A percentile compares a stretch with the other conserved stretches of the same genome.
These are phyloP conservation scores for Carapus acus DNA, from an alignment of 2,797 vertebrate species.

Conservation along the genomic window DNA sequence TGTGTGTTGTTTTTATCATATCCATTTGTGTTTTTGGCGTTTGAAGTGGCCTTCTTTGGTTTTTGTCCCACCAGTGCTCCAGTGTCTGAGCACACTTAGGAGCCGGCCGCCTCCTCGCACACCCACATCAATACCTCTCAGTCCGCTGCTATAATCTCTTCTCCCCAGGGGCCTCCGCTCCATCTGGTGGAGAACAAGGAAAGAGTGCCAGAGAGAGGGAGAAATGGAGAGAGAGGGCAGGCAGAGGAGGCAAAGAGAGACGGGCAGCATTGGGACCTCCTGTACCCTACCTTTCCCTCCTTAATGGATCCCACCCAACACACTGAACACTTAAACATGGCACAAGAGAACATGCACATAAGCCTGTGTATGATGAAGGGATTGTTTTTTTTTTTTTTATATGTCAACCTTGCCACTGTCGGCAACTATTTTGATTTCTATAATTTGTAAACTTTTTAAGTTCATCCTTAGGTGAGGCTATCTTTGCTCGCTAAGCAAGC, in stretches of 20 bases:
- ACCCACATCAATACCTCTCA: slow-evolving; percentile 61
- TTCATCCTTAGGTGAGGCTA: too few species aligned
- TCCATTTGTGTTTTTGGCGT: not conserved
- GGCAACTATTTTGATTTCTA: too few species aligned
- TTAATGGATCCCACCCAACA: slow-evolving; percentile 68
- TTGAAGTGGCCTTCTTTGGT: slow-evolving; percentile 7
- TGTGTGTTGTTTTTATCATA: not conserved
- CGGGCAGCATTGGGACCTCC: slow-evolving; percentile 52
- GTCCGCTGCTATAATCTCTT: slow-evolving; percentile 59
- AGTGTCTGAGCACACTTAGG: not conserved
- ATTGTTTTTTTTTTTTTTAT: not conserved
- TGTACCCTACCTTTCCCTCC: slow-evolving; percentile 51
- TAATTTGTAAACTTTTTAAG: too few species aligned
- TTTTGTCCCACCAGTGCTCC: slow-evolving; percentile 14
- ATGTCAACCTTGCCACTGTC: too few species aligned
- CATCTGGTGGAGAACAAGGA: slow-evolving; percentile 25
- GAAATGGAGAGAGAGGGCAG: not conserved
- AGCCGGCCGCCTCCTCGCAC: slow-evolving; percentile 26
- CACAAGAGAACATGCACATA: slow-evolving; percentile 25
- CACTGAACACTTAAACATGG: slow-evolving; percentile 60
- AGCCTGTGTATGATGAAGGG: slow-evolving; percentile 1
- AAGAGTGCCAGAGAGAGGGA: not conserved
- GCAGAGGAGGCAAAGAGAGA: slow-evolving; percentile 7
- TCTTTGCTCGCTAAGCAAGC: too few species aligned
- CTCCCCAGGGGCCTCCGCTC: slow-evolving; percentile 34